Evolutionary conservation across 2,113 vertebrate species (phyloP).

Genomic region (Paracanthobrama guichenoti): DNA sequence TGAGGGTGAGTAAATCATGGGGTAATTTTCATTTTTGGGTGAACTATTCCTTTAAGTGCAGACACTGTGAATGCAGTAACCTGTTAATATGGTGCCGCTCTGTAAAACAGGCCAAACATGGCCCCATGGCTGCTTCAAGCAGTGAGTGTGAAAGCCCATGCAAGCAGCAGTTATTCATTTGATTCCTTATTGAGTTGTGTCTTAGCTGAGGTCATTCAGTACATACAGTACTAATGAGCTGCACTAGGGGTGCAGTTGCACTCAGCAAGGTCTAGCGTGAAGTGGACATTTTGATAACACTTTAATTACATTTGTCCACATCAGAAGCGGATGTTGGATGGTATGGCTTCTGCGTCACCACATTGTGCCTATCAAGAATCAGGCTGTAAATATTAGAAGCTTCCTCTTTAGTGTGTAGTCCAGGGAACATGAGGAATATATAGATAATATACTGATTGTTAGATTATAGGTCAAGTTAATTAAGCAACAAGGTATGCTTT

Average conservation of each 20-base stretch:
- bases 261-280: constrained; percentile 34
- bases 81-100: neutral
- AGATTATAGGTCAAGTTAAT: neutral
- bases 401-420: neutral
- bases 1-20: no score
- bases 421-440: neutral
- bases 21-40: no score
- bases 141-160: neutral
- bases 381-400: neutral
- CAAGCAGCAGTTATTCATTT: constrained; percentile 3
- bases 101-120: neutral
- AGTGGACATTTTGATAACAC: constrained; percentile 44
- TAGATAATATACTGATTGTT: neutral
- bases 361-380: constrained; percentile 10
- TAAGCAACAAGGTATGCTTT: no score
- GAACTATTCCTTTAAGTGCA: no score
- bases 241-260: constrained; percentile 23
- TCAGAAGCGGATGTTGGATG: constrained; percentile 31
- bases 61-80: no score
- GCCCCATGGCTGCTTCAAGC: constrained; percentile 10
- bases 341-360: constrained; percentile 5
- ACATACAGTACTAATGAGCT: constrained; percentile 35
- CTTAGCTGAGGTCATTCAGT: constrained; percentile 24
- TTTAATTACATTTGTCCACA: constrained; percentile 42
- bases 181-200: constrained; percentile 26